Evolutionary conservation across 2,888 invertebrate genomes (phyloP).

Genomic region (Campoplex nolae): DNA sequence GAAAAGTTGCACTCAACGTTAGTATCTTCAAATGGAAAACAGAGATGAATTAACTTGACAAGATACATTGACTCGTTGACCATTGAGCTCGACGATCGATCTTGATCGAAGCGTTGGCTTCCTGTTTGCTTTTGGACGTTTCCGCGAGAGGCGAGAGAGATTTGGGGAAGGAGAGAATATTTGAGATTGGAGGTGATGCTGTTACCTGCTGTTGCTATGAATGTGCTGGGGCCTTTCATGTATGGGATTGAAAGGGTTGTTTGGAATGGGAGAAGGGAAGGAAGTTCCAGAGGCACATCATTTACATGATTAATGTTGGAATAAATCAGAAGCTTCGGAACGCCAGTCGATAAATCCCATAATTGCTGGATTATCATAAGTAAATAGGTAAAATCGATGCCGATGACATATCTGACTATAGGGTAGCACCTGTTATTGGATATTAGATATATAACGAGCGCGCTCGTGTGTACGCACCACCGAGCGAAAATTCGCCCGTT

Average conservation of each 20-base stretch:
- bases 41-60: constrained; percentile 34
- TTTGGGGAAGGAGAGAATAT: constrained; percentile 70
- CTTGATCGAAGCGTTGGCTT: constrained; percentile 84
- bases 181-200: constrained; percentile 44
- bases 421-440: constrained; percentile 71
- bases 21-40: constrained; percentile 3
- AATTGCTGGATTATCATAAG: constrained; percentile 84
- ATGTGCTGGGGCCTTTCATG: constrained; percentile 66
- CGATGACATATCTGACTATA: constrained; percentile 74
- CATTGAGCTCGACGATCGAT: constrained; percentile 79
- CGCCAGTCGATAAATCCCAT: constrained; percentile 83
- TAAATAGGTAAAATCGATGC: constrained; percentile 80
- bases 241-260: constrained; percentile 74
- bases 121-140: constrained; percentile 75
- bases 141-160: constrained; percentile 66
- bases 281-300: constrained; percentile 79
- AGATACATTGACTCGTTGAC: constrained; percentile 68
- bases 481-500: constrained; percentile 48
- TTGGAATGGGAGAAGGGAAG: constrained; percentile 71
- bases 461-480: constrained; percentile 20
- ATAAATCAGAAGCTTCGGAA: constrained; percentile 83
- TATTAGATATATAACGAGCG: constrained; percentile 64
- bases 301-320: constrained; percentile 84
- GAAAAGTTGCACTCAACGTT: neutral
- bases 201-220: constrained; percentile 46